A percentile compares a stretch with the other conserved stretches of the same genome.
phyloP scores from a whole-genome alignment of 2,888 invertebrate genomes.

The Nymphalis c-album region DNA sequence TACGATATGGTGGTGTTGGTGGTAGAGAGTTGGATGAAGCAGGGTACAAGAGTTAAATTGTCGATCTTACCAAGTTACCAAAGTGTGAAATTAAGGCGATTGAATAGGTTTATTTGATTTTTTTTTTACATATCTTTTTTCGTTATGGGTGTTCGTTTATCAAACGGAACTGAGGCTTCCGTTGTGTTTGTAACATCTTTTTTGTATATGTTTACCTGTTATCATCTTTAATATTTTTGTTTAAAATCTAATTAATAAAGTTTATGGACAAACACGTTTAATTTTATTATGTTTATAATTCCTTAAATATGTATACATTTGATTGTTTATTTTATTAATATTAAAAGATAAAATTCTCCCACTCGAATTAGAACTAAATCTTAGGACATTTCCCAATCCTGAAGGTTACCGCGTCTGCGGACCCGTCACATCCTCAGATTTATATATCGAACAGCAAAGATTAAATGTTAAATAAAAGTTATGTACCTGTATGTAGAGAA shows the following conservation, averaged over 20 bases:
- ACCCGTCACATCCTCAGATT: no score
- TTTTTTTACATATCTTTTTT: neutral
- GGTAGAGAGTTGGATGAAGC: neutral
- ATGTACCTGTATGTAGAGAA: no score
- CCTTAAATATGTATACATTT: neutral
- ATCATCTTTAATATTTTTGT: constrained; percentile 6
- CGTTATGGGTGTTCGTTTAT: constrained; percentile 1
- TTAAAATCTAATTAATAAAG: constrained; percentile 22
- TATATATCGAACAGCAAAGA: no score
- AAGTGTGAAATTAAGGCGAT: neutral
- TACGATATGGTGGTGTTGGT: neutral
- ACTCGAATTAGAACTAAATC: no score
- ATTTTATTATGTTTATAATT: constrained; percentile 14
- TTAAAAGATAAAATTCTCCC: no score
- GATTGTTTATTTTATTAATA: no score
- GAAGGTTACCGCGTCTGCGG: no score
- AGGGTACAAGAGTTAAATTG: neutral
- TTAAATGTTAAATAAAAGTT: no score
- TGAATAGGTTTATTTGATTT: neutral
- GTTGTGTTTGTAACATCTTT: constrained; percentile 3
- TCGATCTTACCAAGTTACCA: constrained; percentile 9
- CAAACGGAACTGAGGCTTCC: neutral
- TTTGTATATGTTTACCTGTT: constrained; percentile 9
- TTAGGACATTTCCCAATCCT: no score
- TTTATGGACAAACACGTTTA: constrained; percentile 19